Evolutionary conservation across 1,140 invertebrate species (phyloP).

Genomic region (Bombus cullumanus): DNA sequence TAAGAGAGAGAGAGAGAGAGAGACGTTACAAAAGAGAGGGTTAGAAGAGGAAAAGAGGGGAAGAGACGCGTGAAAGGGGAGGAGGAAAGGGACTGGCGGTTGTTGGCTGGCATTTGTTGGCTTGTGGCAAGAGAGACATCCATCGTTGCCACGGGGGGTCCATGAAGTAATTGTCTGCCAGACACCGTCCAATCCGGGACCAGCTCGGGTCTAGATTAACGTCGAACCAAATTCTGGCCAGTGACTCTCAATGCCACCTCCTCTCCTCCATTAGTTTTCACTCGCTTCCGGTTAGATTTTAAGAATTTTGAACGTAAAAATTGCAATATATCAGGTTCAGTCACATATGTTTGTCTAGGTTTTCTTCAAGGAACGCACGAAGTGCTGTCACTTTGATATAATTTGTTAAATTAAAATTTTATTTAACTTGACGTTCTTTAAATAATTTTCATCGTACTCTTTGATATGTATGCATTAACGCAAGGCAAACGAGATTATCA

Average conservation of each 20-base stretch:
- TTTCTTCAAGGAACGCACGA: not conserved
- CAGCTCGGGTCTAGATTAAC: slow-evolving; percentile 66
- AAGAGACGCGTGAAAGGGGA: slow-evolving; percentile 22
- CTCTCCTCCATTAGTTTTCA: not conserved
- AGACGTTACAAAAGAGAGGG: not conserved
- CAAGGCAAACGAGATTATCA: too few relatives aligned
- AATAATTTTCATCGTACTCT: too few relatives aligned
- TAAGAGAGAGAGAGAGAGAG: not conserved
- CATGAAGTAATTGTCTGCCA: slow-evolving; percentile 78
- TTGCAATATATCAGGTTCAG: not conserved
- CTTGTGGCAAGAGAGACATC: slow-evolving; percentile 76
- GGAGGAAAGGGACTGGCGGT: slow-evolving; percentile 36
- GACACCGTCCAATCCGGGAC: slow-evolving; percentile 72
- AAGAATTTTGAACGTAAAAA: not conserved
- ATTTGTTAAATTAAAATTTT: too few relatives aligned
- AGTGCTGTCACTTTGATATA: not conserved
- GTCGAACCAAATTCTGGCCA: slow-evolving; percentile 72
- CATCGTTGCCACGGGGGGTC: slow-evolving; percentile 78
- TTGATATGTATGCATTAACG: too few relatives aligned
- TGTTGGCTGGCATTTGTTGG: slow-evolving; percentile 64
- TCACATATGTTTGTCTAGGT: not conserved
- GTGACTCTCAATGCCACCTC: slow-evolving; percentile 69
- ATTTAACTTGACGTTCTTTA: too few relatives aligned
- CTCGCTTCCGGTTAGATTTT: not conserved
- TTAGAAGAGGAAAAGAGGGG: not conserved